A percentile compares a stretch with the other conserved stretches of the same genome.
phyloP scores from a whole-genome alignment of 2,888 invertebrate species.

The Drosophila mimetica region DNA sequence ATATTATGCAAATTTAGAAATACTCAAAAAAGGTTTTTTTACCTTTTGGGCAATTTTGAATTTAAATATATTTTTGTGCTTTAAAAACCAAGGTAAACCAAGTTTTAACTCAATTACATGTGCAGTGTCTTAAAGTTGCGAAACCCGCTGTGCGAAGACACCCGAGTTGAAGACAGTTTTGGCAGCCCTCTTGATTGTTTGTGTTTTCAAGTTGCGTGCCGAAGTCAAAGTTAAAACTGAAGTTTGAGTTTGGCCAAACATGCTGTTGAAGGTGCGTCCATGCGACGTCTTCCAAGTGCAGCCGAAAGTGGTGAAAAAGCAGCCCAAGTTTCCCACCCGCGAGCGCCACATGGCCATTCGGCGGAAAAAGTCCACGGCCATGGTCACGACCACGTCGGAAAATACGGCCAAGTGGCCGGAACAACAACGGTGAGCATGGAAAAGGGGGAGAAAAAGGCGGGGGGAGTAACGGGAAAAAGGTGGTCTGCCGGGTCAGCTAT shows the following conservation, averaged over 20 bases:
- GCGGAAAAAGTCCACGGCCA: slow-evolving; percentile 85
- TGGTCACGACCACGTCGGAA: slow-evolving; percentile 22
- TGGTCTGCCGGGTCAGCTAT: slow-evolving; percentile 34
- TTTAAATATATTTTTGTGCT: no score
- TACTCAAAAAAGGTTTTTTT: no score
- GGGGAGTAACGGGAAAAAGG: neutral
- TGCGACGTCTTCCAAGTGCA: slow-evolving; percentile 79
- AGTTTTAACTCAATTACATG: neutral
- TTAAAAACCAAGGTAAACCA: slow-evolving; percentile 20
- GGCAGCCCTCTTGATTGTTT: slow-evolving; percentile 38
- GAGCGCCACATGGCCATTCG: slow-evolving; percentile 89
- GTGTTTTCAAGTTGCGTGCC: slow-evolving; percentile 52
- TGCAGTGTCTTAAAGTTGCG: slow-evolving; percentile 9
- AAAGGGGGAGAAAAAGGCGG: neutral
- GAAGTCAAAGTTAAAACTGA: neutral
- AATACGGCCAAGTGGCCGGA: slow-evolving; percentile 16
- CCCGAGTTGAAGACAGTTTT: slow-evolving; percentile 37
- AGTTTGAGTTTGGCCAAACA: slow-evolving; percentile 28
- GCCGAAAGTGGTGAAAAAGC: slow-evolving; percentile 85
- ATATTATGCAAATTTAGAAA: no score
- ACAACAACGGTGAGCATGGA: slow-evolving; percentile 30
- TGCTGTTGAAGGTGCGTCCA: slow-evolving; percentile 59
- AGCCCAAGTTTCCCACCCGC: slow-evolving; percentile 88
- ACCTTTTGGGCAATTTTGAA: no score
- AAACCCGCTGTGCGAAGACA: slow-evolving; percentile 29